Evolutionary conservation across 2,888 invertebrate genomes (phyloP), one percentile per base, ranked within the genome.

Genomic region (Coleophora deauratella): DNA sequence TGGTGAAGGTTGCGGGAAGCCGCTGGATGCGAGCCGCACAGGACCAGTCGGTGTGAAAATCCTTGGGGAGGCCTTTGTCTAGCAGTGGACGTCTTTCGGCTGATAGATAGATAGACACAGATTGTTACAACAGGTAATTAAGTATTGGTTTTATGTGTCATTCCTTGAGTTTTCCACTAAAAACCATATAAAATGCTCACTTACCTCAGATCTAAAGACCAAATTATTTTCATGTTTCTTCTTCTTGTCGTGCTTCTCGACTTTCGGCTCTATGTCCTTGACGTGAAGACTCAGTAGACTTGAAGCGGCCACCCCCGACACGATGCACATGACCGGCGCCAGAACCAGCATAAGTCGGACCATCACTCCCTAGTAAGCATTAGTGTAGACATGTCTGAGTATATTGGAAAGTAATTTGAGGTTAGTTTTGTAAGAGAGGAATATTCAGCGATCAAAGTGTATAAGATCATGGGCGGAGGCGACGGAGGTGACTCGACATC

Each of bases 251-350:
- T 89, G 91, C 58, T 92, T 92, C 54, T 92, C 91, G 46, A 89
- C 89, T 50, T 88, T 87, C 39, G 90, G 88, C 55, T 91, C 91
- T 21, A 93, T 82, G 61, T 94, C 93, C 68, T 93, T 94, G 75
- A 98, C 96, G 67, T 97, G 98, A 51, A 93, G 91, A 33, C 90
- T 88, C 27, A 99, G 87, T 27, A 92, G 75, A 49, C 95, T 91
- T 0, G 97, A 97, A 4, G 97, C 93, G 1, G 97, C 97, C 38
- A 99, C 97, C 37, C 98, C 99, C 0, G 97, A 96, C 38, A 99
- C 88, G 47, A 99, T 95, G 66, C 98, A 99, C 97, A 99, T 98
- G 0, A 99, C 97, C 0, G 99, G 99, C 0, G 99, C 98, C 48
- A 99, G 86, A 1, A 99, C 98, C 66, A 99, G 84, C 98, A 99